Evolutionary conservation across 2,797 vertebrate species (phyloP), one percentile per base, ranked within the genome.

Genomic region (Rhincodon typus): DNA sequence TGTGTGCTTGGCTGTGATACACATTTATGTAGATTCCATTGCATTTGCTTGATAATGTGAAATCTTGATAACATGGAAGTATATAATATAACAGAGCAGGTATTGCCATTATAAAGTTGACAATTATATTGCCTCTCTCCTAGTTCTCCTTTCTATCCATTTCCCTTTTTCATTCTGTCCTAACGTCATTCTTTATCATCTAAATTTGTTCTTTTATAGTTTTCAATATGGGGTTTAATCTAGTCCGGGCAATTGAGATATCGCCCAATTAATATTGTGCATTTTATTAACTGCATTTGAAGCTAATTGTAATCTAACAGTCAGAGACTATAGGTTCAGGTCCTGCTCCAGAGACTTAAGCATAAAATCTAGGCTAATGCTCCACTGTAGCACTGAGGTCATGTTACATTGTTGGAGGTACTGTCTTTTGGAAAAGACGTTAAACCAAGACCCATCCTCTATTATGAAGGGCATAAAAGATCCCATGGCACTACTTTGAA

Each of bases 1-100:
- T 93, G 38, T 42, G 90, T 93, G 90, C 90, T 66, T 93, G 90
- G 62, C 90, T 69, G 90, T 34, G 66, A 93, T 67, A 93, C 90
- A 93, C 62, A 93, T 93, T 93, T 93, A 93, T 93, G 66, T 93
- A 93, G 90, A 93, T 93, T 93, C 90, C 90, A 69, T 93, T 93
- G 62, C 90, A 67, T 93, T 67, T 69, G 90, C 90, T 93, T 93
- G 21, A 93, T 67, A 93, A 93, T 93, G 90, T 93, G 38, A 69
- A 93, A 93, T 50, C n/a, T 67, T 93, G 90, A 93, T 93, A 69
- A 66, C 90, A 69, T 93, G 90, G 62, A 91, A 91, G 66, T 66
- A 69, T 93, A 62, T 67, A 93, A 69, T 93, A 69, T 93, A 50
- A 93, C 66, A 42, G 38, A 93, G 62, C 69, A 69, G 90, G 42